Percentiles rank a stretch among this genome's conserved stretches.
Evolutionary conservation across 2,113 vertebrate genomes (phyloP).

Genomic region (Malurus alboscapulatus): DNA sequence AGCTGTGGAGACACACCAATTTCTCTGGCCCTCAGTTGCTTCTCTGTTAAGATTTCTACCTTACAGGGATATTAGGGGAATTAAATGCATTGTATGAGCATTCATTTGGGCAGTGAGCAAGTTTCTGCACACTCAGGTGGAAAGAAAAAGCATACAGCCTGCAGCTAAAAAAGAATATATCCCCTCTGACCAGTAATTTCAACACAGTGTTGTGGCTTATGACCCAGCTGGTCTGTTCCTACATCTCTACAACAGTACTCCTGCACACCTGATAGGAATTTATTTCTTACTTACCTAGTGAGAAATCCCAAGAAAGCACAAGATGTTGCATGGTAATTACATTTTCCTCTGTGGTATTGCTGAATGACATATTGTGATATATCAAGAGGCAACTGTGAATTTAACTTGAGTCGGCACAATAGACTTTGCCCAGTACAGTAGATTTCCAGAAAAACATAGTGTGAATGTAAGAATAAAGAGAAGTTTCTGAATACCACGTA

Average conservation of each 20-base stretch:
- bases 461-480: conserved; percentile 1
- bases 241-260: background rate
- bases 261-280: conserved; percentile 33
- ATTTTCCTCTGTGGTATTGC: conserved; percentile 33
- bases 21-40: background rate
- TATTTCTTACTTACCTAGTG: conserved; percentile 40
- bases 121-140: background rate
- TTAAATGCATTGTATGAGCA: background rate
- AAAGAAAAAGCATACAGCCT: background rate
- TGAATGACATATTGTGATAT: conserved; percentile 46
- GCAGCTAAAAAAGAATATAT: background rate
- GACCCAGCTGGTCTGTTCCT: conserved; percentile 8
- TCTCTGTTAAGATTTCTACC: background rate
- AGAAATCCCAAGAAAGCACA: conserved; percentile 36
- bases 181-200: background rate
- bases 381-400: conserved; percentile 52
- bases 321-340: conserved; percentile 49
- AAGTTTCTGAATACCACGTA: background rate
- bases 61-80: background rate
- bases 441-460: background rate
- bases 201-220: background rate
- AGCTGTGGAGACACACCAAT: background rate
- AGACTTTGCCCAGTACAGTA: background rate
- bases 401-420: conserved; percentile 26
- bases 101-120: background rate